Conservation (phyloP, 1,140 invertebrate genomes). For the Samia ricini region DNA sequence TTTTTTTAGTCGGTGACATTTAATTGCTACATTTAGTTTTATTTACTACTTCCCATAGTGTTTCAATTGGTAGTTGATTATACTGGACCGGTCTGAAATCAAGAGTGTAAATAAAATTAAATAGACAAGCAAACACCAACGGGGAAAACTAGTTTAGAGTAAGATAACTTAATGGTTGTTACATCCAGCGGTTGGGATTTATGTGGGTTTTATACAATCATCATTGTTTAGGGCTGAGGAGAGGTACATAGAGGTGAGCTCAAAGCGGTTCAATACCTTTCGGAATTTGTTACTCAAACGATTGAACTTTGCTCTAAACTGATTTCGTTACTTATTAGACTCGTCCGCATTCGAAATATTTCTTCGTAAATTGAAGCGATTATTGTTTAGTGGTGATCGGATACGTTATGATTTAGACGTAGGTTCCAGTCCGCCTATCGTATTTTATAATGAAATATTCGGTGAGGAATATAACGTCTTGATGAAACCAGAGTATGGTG, state of each 20-base stretch:
- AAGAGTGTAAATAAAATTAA: not conserved
- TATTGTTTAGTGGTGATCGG: too few relatives aligned
- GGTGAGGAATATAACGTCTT: too few relatives aligned
- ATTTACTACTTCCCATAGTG: too few relatives aligned
- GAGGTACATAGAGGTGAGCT: not conserved
- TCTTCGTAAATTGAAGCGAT: not conserved
- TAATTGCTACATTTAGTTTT: too few relatives aligned
- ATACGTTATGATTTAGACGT: too few relatives aligned
- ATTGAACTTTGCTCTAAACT: conserved; percentile 15
- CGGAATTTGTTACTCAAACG: conserved; percentile 21
- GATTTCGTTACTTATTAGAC: not conserved
- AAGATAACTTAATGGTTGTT: not conserved
- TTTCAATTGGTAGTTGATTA: too few relatives aligned
- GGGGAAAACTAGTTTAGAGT: not conserved
- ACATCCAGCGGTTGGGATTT: conserved; percentile 3
- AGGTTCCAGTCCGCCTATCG: too few relatives aligned
- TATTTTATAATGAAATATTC: too few relatives aligned
- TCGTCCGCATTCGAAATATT: not conserved
- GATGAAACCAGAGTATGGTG: too few relatives aligned
- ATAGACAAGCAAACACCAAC: not conserved
- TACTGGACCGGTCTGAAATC: too few relatives aligned
- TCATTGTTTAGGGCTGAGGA: conserved; percentile 15
- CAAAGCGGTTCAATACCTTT: conserved; percentile 12
- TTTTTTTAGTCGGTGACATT: too few relatives aligned
- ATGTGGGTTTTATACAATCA: conserved; percentile 11